These are phyloP conservation scores for Excalfactoria chinensis DNA, from an alignment of 2,113 vertebrate genomes.

Conservation along the genomic window DNA sequence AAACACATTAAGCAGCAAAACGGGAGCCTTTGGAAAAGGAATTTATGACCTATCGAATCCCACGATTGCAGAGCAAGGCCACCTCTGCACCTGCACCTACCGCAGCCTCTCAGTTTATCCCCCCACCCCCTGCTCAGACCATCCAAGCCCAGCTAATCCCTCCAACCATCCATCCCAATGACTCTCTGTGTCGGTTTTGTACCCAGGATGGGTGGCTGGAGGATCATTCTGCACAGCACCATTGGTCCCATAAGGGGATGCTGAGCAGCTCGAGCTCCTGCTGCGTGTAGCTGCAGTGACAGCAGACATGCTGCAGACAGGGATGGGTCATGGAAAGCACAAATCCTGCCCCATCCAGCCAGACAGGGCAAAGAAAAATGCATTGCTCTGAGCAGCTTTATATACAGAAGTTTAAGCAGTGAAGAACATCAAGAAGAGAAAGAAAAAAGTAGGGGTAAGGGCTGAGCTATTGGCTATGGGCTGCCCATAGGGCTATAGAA, in stretches of 20 bases:
- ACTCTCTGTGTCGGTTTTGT: neutral
- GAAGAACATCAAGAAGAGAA: neutral
- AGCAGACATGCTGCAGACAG: neutral
- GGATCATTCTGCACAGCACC: neutral
- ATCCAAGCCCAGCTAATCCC: neutral
- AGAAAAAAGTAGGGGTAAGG: neutral
- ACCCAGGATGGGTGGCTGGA: neutral
- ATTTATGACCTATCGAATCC: neutral
- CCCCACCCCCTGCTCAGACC: neutral
- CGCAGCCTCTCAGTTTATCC: neutral
- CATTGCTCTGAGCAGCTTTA: neutral
- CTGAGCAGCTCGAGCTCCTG: neutral
- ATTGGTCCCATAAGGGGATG: neutral
- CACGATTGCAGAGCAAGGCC: neutral
- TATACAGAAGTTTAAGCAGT: fast-evolving
- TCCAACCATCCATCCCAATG: neutral
- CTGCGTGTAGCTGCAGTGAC: neutral
- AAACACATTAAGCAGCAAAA: slow-evolving; percentile 33
- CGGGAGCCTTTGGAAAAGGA: neutral
- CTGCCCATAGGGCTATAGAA: neutral
- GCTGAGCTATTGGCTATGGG: neutral
- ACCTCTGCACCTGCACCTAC: neutral
- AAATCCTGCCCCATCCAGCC: too few species aligned
- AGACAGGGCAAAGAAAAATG: neutral
- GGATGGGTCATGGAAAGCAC: neutral